phyloP scores from a whole-genome alignment of 2,888 invertebrate species.

The Electrophaes corylata region DNA sequence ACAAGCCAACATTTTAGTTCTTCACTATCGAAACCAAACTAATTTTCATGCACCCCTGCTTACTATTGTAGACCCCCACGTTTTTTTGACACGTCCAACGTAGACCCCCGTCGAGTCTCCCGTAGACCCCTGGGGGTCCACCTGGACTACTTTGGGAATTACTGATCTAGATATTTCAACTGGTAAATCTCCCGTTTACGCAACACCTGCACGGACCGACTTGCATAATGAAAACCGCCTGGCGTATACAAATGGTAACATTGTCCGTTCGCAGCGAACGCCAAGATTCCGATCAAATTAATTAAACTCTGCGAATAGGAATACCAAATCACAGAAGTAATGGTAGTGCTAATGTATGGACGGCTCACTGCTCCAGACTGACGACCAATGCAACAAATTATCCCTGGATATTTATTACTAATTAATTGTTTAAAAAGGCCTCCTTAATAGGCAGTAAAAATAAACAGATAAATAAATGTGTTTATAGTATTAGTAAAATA shows the following conservation, averaged over 20 bases:
- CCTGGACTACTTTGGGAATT: too few species aligned
- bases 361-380: not conserved
- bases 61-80: too few species aligned
- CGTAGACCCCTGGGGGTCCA: too few species aligned
- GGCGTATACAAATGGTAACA: conserved; percentile 29
- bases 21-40: too few species aligned
- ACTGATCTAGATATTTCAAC: conserved; percentile 23
- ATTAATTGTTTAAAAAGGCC: too few species aligned
- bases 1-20: too few species aligned
- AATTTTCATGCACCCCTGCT: too few species aligned
- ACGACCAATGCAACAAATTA: not conserved
- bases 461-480: too few species aligned
- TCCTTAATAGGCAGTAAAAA: too few species aligned
- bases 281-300: conserved; percentile 51
- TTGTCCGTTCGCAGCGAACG: conserved; percentile 29
- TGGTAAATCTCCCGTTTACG: conserved; percentile 30
- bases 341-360: conserved; percentile 14
- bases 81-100: too few species aligned
- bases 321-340: conserved; percentile 42
- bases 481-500: too few species aligned
- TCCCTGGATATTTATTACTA: not conserved
- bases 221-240: conserved; percentile 34
- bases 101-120: too few species aligned
- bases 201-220: conserved; percentile 33
- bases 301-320: conserved; percentile 51